These are phyloP conservation scores for Acanthiza pusilla DNA, from an alignment of 2,797 vertebrate genomes.

Conservation along the genomic window DNA sequence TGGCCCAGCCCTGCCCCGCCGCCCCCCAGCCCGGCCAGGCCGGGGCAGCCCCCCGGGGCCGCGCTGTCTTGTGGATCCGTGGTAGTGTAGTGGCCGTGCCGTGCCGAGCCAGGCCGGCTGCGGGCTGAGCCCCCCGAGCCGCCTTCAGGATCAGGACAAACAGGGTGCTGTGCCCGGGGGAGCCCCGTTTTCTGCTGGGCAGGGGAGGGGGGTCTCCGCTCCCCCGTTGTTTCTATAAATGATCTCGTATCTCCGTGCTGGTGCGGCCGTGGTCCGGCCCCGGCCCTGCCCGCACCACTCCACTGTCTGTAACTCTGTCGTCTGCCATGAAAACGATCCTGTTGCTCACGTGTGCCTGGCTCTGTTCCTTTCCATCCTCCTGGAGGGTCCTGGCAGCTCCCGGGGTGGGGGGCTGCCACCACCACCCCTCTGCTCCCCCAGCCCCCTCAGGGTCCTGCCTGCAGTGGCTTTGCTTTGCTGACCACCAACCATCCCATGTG, in stretches of 20 bases:
- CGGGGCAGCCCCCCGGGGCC: background rate
- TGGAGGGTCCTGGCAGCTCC: background rate
- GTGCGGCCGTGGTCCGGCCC: background rate
- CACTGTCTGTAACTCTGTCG: conserved; percentile 53
- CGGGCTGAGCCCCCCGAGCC: conserved; percentile 31
- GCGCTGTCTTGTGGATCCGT: conserved; percentile 43
- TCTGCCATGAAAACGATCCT: conserved; percentile 60
- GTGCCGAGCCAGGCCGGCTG: background rate
- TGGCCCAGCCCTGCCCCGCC: background rate
- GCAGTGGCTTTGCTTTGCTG: background rate
- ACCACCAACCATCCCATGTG: background rate
- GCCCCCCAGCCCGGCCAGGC: background rate
- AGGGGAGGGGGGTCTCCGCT: conserved; percentile 34
- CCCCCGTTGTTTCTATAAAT: conserved; percentile 59
- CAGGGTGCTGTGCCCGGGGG: conserved; percentile 60
- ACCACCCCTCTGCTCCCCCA: background rate
- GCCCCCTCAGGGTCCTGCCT: background rate
- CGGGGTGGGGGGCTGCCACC: background rate
- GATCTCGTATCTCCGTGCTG: conserved; percentile 31
- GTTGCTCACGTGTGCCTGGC: background rate
- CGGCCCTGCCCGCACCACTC: background rate
- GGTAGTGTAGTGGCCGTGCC: conserved; percentile 28
- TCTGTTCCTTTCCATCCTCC: background rate
- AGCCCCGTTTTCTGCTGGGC: conserved; percentile 59
- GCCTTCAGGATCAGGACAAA: conserved; percentile 45